These are phyloP conservation scores for Oligia fasciuncula DNA, from an alignment of 2,888 invertebrate species.

Conservation along the genomic window DNA sequence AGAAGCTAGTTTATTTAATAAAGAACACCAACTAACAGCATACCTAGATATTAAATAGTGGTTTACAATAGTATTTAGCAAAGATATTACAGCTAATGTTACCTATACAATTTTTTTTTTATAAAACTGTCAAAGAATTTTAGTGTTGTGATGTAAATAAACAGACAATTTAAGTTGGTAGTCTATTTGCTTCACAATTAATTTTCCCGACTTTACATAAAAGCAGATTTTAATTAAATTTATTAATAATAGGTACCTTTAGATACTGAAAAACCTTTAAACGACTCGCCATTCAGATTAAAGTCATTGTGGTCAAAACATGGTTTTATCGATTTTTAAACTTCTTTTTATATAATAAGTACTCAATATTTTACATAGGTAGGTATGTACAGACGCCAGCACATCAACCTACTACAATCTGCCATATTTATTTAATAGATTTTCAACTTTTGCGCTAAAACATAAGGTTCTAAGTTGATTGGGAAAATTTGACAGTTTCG, in stretches of 20 bases:
- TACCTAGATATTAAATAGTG: neutral
- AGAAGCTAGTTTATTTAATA: neutral
- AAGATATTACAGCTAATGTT: neutral
- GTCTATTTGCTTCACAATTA: neutral
- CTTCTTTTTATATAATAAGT: conserved; percentile 14
- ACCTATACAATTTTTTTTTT: neutral
- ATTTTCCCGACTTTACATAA: neutral
- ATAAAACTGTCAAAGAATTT: neutral
- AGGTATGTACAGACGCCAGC: neutral
- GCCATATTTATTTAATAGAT: no score
- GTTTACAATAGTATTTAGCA: neutral
- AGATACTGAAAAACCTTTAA: neutral
- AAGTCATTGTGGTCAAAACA: conserved; percentile 44
- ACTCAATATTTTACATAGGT: conserved; percentile 20
- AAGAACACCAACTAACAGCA: neutral
- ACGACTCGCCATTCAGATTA: neutral
- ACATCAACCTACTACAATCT: no score
- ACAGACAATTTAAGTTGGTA: neutral
- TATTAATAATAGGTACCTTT: neutral
- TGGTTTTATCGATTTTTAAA: conserved; percentile 42
- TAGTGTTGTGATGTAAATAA: neutral
- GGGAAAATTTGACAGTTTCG: no score
- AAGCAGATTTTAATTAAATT: neutral
- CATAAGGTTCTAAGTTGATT: no score
- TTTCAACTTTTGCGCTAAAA: no score